Conservation (phyloP, 2,888 invertebrate species). For the Meiosimyza platycephala region DNA sequence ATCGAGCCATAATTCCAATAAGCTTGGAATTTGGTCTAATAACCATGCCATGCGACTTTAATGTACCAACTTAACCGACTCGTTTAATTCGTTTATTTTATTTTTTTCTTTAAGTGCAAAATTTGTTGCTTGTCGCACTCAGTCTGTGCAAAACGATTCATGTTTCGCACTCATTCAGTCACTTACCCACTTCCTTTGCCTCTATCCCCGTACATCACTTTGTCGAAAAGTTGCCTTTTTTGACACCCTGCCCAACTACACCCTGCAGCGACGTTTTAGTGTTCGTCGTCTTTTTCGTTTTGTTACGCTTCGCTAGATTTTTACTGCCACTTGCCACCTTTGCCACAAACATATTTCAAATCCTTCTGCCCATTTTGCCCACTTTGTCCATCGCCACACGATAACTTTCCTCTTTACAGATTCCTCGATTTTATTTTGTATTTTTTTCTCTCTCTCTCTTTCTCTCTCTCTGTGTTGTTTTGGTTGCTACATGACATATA, state of each 20-base stretch:
- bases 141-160: slow-evolving; percentile 51
- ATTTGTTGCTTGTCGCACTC: slow-evolving; percentile 40
- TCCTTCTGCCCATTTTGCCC: slow-evolving; percentile 44
- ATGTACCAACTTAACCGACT: neutral
- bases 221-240: slow-evolving; percentile 40
- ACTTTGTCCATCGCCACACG: neutral
- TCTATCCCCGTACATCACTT: neutral
- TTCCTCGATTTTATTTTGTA: slow-evolving; percentile 26
- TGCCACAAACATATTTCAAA: slow-evolving; percentile 61
- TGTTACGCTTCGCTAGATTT: slow-evolving; percentile 37
- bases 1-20: too few species aligned
- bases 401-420: slow-evolving; percentile 24
- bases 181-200: slow-evolving; percentile 47
- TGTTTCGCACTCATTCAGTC: slow-evolving; percentile 59
- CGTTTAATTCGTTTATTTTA: neutral
- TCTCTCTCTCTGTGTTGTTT: slow-evolving; percentile 3
- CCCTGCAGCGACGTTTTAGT: too few species aligned
- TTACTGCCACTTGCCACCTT: slow-evolving; percentile 56
- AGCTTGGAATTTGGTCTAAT: too few species aligned
- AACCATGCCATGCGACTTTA: too few species aligned
- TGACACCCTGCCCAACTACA: slow-evolving; percentile 5
- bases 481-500: slow-evolving; percentile 41
- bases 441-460: slow-evolving; percentile 4
- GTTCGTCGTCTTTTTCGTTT: slow-evolving; percentile 5
- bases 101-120: slow-evolving; percentile 2